Conservation (phyloP, 2,113 vertebrate genomes). For the Paradoxurus hermaphroditus region DNA sequence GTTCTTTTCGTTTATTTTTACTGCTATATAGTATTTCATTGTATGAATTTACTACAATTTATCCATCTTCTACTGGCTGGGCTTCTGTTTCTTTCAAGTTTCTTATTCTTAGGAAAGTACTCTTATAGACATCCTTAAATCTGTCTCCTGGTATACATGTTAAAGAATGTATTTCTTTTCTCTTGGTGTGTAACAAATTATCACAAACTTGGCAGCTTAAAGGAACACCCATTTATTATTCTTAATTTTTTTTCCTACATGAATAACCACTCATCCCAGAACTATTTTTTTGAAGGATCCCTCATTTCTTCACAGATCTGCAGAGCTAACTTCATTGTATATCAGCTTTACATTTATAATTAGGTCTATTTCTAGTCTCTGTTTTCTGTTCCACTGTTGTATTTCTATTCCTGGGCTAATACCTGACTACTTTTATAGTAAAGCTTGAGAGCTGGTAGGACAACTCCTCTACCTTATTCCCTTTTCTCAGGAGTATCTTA, state of each 20-base stretch:
- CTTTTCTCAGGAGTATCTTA: not conserved
- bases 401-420: not conserved
- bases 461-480: not conserved
- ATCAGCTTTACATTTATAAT: not conserved
- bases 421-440: not conserved
- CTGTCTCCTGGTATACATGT: not conserved
- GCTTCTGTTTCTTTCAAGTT: not conserved
- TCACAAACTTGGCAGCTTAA: not conserved
- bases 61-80: not conserved
- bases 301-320: not conserved
- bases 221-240: not conserved
- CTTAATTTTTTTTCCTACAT: not conserved
- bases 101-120: not conserved
- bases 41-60: not conserved
- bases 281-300: not conserved
- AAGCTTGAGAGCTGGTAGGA: not conserved
- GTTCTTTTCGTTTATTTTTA: conserved; percentile 2
- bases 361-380: not conserved
- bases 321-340: not conserved
- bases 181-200: not conserved
- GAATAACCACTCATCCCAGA: not conserved
- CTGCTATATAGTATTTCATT: not conserved
- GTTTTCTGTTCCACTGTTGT: not conserved
- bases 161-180: not conserved
- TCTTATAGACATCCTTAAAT: not conserved